These are phyloP conservation scores for Reticulitermes speratus DNA, from an alignment of 1,140 invertebrate genomes.

Conservation along the genomic window DNA sequence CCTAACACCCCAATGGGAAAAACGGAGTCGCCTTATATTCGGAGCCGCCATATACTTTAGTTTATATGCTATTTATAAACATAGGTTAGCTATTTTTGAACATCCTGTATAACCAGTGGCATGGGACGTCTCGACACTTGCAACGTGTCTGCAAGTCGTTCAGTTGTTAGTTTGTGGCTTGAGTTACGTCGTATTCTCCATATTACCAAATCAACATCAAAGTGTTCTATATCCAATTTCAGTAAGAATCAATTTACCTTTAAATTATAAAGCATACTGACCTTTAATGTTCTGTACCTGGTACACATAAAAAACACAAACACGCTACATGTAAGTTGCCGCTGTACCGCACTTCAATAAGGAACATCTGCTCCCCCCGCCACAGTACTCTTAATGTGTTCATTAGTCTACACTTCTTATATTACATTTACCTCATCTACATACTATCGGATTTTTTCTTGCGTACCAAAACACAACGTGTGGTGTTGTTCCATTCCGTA, in stretches of 20 bases:
- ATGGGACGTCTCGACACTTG: neutral
- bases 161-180: neutral
- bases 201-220: neutral
- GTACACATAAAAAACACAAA: neutral
- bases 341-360: neutral
- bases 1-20: too few relatives aligned
- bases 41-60: too few relatives aligned
- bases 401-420: slow-evolving; percentile 11
- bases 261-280: neutral
- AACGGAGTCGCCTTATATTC: too few relatives aligned
- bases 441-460: neutral
- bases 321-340: neutral
- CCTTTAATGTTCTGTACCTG: neutral
- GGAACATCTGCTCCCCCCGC: neutral
- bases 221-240: neutral
- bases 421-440: slow-evolving; percentile 12
- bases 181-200: neutral
- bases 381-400: neutral
- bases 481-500: neutral
- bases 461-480: neutral
- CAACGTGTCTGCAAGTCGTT: neutral
- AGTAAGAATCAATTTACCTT: neutral
- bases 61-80: too few relatives aligned
- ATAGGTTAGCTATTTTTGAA: too few relatives aligned
- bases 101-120: neutral